Evolutionary conservation across 1,140 invertebrate genomes (phyloP).

Genomic region (Cephus cinctus): DNA sequence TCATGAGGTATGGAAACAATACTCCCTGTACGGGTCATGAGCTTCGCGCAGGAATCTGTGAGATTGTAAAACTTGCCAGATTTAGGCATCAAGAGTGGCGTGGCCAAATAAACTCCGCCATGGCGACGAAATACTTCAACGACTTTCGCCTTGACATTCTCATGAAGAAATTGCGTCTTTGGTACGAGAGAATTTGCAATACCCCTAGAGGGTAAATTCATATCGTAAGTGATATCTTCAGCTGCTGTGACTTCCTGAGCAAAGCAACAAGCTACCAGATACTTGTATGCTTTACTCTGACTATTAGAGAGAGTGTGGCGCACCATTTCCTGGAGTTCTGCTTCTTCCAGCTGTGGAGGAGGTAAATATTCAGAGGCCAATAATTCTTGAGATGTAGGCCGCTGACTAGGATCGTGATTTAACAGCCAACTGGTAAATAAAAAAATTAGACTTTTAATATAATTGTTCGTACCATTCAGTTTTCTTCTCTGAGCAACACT

Average conservation of each 20-base stretch:
- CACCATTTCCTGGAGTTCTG: slow-evolving; percentile 75
- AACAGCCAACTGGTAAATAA: slow-evolving; percentile 73
- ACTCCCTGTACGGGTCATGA: slow-evolving; percentile 83
- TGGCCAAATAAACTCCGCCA: slow-evolving; percentile 72
- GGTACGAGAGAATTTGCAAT: slow-evolving; percentile 26
- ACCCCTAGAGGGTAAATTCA: slow-evolving; percentile 57
- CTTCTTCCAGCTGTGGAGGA: slow-evolving; percentile 74
- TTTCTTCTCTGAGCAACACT: no score
- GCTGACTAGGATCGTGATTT: slow-evolving; percentile 76
- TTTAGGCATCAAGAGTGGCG: slow-evolving; percentile 76
- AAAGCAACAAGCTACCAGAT: slow-evolving; percentile 71
- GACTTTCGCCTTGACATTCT: slow-evolving; percentile 51
- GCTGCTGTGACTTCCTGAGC: slow-evolving; percentile 65
- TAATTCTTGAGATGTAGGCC: slow-evolving; percentile 83
- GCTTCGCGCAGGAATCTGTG: slow-evolving; percentile 65
- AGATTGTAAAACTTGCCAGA: slow-evolving; percentile 58
- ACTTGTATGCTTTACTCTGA: slow-evolving; percentile 78
- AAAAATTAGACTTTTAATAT: no score
- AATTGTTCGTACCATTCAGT: no score
- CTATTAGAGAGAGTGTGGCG: slow-evolving; percentile 75
- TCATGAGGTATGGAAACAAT: slow-evolving; percentile 80
- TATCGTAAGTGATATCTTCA: slow-evolving; percentile 76
- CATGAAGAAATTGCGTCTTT: slow-evolving; percentile 31
- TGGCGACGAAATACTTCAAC: slow-evolving; percentile 73
- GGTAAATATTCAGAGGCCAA: slow-evolving; percentile 80